These are phyloP conservation scores for Idaea dimidiata DNA, from an alignment of 2,888 invertebrate species.

Conservation along the genomic window DNA sequence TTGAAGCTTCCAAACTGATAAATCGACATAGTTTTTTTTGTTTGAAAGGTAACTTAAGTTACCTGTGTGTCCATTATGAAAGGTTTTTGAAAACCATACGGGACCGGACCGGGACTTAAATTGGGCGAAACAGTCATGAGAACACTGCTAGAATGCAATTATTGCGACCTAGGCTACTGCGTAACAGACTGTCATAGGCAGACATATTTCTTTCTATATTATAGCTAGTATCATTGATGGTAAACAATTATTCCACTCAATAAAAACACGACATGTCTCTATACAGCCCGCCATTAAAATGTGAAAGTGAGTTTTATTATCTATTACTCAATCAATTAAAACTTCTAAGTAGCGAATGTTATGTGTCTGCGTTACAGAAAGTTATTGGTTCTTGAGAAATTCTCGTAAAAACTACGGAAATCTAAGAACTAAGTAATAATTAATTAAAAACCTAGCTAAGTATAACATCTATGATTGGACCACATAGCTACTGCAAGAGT, in stretches of 20 bases:
- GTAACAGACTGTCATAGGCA: not conserved
- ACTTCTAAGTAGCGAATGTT: not conserved
- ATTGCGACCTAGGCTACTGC: not conserved
- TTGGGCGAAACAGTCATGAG: too few species aligned
- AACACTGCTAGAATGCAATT: not conserved
- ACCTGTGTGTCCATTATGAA: too few species aligned
- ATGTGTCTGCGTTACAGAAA: not conserved
- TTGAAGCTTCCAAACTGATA: too few species aligned
- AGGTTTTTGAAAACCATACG: too few species aligned
- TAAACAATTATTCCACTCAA: not conserved
- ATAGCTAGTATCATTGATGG: not conserved
- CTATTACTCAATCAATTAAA: not conserved
- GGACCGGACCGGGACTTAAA: too few species aligned
- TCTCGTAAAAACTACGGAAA: not conserved
- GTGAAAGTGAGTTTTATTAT: not conserved
- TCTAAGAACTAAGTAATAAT: not conserved
- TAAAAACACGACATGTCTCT: not conserved
- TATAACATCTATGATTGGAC: too few species aligned
- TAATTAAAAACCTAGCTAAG: not conserved
- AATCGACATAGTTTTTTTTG: too few species aligned
- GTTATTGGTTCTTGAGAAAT: not conserved
- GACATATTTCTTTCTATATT: not conserved
- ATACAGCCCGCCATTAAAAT: not conserved
- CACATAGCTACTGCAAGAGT: too few species aligned
- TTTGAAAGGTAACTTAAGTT: too few species aligned